Base-by-base conservation (phyloP, 2,888 invertebrate genomes). In the Galerucella pusilla region DNA sequence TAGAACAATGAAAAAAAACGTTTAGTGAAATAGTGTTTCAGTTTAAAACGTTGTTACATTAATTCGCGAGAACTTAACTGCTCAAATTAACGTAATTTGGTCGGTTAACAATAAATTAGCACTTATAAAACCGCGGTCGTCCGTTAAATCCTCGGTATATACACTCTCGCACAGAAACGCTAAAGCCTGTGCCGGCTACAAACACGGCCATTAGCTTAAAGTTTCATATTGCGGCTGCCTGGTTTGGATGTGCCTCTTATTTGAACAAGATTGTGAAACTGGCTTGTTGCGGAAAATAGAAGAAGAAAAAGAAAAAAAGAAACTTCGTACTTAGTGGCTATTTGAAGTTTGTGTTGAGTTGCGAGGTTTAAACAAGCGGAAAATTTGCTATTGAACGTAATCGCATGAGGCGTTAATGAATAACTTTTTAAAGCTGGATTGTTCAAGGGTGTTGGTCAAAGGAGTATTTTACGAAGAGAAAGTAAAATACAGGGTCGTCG, bases 91-190 rank as follows among this genome's bases (percentile, higher is more conserved):
- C 35, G 63, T 76, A 74, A 67, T 60, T 73, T 74, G 20, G 73
- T 65, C 71, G 76, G 63, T 68, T 73, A 75, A 69, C 76, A 68
- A 78, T 78, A 78, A 78, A 78, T 78, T 77, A 75, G 75, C 78
- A 78, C 78, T 78, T 77, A 78, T 77, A 42, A 77, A 75, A 78
- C 78, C 78, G 71, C 77, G 74, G 74, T n/a, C 74, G 75, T 78
- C 74, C 71, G 76, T 75, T 78, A 77, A 78, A 77, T 78, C 77
- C 75, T 75, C 66, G 42, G 35, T 75, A 73, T 77, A 78, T 42
- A 42, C 35, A 42, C 35, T 9, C 9, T 42, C 1, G 35, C 75
- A 75, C 70, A 75, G 57, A 71, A 63, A 74, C 72, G 72, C 75
- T 75, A 77, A 71, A 72, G 75, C 75, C 69, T 71, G 76, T 78